These are phyloP conservation scores for Melanotaenia duboulayi DNA, from an alignment of 2,113 vertebrate species.

Conservation along the genomic window DNA sequence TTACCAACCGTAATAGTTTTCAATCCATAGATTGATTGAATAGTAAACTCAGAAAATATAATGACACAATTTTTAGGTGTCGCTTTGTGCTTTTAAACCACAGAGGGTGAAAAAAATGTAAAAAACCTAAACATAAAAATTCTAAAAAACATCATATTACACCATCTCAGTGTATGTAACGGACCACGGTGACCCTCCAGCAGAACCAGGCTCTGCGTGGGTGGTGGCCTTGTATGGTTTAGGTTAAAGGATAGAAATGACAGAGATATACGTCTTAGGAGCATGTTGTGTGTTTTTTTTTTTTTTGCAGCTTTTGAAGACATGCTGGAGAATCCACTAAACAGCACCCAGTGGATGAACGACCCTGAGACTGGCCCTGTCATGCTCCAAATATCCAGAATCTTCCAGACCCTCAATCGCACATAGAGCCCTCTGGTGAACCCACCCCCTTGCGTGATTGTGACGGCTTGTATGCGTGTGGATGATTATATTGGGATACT, in stretches of 20 bases:
- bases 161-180: no score
- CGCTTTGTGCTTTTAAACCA: no score
- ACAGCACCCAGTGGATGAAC: constrained; percentile 99
- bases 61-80: no score
- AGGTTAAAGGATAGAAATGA: background rate
- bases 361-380: constrained; percentile 97
- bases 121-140: no score
- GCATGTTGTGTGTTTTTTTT: constrained; percentile 26
- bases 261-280: background rate
- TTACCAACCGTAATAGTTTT: no score
- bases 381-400: constrained; percentile 98
- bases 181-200: no score
- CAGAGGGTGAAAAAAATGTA: no score
- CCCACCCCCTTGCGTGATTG: constrained; percentile 50
- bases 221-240: no score
- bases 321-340: constrained; percentile 98
- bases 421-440: constrained; percentile 83
- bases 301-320: constrained; percentile 87
- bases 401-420: constrained; percentile 99
- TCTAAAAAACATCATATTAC: no score
- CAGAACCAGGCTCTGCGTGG: no score
- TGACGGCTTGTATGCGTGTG: constrained; percentile 52
- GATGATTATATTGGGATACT: constrained; percentile 8
- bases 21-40: no score
- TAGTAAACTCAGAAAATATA: no score